Conservation (phyloP, 2,113 vertebrate species). For the Paraplagusia blochii region DNA sequence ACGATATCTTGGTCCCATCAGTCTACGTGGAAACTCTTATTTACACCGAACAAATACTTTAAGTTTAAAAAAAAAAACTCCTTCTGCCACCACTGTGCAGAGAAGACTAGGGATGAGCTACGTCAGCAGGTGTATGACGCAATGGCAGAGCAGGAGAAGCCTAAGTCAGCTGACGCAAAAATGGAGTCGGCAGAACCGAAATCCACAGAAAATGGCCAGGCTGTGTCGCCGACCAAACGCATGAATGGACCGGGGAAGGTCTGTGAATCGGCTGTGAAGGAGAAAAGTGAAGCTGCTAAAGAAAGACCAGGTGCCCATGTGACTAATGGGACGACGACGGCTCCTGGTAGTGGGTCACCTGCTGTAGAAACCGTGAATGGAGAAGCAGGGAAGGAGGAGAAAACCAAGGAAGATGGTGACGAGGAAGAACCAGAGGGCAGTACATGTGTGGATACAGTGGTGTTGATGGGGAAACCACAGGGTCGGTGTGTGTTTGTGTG, state of each 20-base stretch:
- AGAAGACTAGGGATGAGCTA: constrained; percentile 91
- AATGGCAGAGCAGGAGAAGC: constrained; percentile 83
- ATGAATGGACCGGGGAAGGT: background rate
- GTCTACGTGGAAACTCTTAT: too few species aligned
- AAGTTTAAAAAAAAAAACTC: too few species aligned
- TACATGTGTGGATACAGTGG: constrained; percentile 20
- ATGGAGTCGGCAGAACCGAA: constrained; percentile 13
- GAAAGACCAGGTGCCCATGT: background rate
- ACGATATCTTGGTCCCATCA: too few species aligned
- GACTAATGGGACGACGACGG: background rate
- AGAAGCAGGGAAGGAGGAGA: constrained; percentile 6
- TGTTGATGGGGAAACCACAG: constrained; percentile 18
- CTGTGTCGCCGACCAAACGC: background rate
- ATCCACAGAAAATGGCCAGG: background rate
- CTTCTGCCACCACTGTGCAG: constrained; percentile 73
- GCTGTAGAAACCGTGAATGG: constrained; percentile 20
- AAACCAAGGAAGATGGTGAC: constrained; percentile 20
- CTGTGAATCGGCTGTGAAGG: background rate
- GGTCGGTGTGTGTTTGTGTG: background rate
- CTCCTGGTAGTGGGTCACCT: background rate
- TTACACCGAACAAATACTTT: too few species aligned
- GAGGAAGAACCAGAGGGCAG: constrained; percentile 51
- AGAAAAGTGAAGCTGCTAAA: constrained; percentile 9
- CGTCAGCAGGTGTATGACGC: constrained; percentile 95
- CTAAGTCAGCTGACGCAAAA: constrained; percentile 1